These are phyloP conservation scores for Holacanthus passer DNA, from an alignment of 2,113 vertebrate species.

Conservation along the genomic window DNA sequence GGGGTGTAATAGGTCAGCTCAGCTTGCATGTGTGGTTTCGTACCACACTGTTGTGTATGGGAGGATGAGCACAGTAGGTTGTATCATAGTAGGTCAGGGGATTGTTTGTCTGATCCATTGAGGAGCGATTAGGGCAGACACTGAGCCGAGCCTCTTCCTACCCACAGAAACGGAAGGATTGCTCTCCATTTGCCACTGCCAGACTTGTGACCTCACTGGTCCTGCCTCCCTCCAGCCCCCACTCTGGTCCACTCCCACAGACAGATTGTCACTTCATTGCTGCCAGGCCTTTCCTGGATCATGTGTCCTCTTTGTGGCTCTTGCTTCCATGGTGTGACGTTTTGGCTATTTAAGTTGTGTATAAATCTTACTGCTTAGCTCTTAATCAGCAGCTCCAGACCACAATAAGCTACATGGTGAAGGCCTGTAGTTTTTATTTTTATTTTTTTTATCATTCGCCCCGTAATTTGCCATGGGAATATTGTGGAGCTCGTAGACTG, in stretches of 20 bases:
- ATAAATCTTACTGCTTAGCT: not conserved
- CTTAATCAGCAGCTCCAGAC: not conserved
- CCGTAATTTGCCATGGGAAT: not conserved
- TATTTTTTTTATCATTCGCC: not conserved
- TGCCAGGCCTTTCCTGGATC: constrained; percentile 20
- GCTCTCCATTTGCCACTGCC: constrained; percentile 42
- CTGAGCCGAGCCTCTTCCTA: constrained; percentile 64
- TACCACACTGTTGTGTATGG: constrained; percentile 17
- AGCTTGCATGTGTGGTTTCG: constrained; percentile 30
- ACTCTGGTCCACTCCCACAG: constrained; percentile 35
- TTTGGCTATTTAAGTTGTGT: constrained; percentile 16
- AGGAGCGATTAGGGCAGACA: constrained; percentile 73
- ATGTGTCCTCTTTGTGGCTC: constrained; percentile 29
- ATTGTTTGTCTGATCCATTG: constrained; percentile 81
- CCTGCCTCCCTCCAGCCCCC: constrained; percentile 30
- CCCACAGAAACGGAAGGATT: constrained; percentile 55
- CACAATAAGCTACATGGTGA: not conserved
- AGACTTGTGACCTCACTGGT: constrained; percentile 48
- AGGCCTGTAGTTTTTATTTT: not conserved
- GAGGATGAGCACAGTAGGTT: constrained; percentile 47
- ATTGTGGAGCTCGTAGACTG: not conserved
- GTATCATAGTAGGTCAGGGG: constrained; percentile 77
- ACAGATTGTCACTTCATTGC: constrained; percentile 47
- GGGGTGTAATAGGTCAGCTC: constrained; percentile 47
- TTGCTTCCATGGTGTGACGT: constrained; percentile 3